A percentile compares a stretch with the other conserved stretches of the same genome.
phyloP scores from a whole-genome alignment of 2,113 vertebrate genomes.

The Oryzias woworae region DNA sequence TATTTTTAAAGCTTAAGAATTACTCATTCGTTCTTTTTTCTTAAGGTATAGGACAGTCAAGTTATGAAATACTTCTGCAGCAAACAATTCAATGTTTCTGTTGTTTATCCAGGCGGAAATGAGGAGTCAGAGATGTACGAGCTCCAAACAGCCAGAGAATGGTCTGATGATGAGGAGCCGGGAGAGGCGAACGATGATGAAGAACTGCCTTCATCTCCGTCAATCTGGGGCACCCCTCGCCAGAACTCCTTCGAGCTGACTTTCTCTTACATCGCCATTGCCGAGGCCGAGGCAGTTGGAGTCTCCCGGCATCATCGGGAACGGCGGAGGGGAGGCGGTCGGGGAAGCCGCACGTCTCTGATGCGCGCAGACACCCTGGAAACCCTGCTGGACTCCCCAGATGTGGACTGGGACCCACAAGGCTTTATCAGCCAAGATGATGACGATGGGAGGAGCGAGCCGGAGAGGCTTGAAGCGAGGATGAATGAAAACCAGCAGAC shows the following conservation, averaged over 20 bases:
- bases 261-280: conserved; percentile 88
- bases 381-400: conserved; percentile 70
- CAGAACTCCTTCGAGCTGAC: conserved; percentile 83
- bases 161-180: conserved; percentile 83
- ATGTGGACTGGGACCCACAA: conserved; percentile 73
- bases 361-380: conserved; percentile 75
- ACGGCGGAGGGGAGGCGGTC: conserved; percentile 60
- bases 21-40: no score
- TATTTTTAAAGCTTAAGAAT: neutral
- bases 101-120: conserved; percentile 79
- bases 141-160: conserved; percentile 86
- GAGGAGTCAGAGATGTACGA: conserved; percentile 88
- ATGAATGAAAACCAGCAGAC: conserved; percentile 28
- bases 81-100: neutral
- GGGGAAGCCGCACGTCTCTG: conserved; percentile 58
- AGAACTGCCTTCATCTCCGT: conserved; percentile 71
- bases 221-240: conserved; percentile 84
- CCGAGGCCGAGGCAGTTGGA: conserved; percentile 67
- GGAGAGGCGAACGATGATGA: conserved; percentile 77
- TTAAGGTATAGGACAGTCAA: no score
- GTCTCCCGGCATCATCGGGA: conserved; percentile 62
- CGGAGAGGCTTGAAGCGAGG: conserved; percentile 29
- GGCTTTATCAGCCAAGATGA: conserved; percentile 52
- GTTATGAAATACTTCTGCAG: no score
- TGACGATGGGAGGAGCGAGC: conserved; percentile 39